Evolutionary conservation across 2,888 invertebrate genomes (phyloP).

Genomic region (Volucella bombylans): DNA sequence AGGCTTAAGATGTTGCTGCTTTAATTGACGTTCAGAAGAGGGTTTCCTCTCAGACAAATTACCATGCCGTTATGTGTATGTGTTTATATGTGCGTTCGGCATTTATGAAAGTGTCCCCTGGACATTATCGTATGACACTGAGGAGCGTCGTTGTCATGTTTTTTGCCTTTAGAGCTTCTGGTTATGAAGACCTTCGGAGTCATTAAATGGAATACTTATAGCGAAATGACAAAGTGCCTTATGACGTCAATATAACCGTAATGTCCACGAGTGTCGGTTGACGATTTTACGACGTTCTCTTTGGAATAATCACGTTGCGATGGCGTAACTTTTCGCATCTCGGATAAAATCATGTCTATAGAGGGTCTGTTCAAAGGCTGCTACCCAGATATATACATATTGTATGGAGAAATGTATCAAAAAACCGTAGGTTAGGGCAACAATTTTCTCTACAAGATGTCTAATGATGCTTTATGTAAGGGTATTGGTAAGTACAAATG

Average conservation of each 20-base stretch:
- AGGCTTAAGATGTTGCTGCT: constrained; percentile 36
- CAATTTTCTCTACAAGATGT: too few relatives aligned
- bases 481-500: too few relatives aligned
- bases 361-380: too few relatives aligned
- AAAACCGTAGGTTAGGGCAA: too few relatives aligned
- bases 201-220: constrained; percentile 34
- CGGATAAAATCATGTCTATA: too few relatives aligned
- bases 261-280: not conserved
- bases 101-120: constrained; percentile 21
- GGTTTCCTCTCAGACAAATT: constrained; percentile 22
- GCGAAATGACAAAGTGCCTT: constrained; percentile 1
- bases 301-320: not conserved
- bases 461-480: too few relatives aligned
- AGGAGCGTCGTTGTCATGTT: constrained; percentile 33
- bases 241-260: constrained; percentile 17
- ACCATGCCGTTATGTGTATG: constrained; percentile 3
- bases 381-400: too few relatives aligned
- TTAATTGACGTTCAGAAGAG: constrained; percentile 30
- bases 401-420: too few relatives aligned
- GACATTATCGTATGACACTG: constrained; percentile 51
- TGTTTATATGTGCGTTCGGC: not conserved
- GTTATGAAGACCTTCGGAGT: constrained; percentile 45
- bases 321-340: not conserved
- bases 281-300: not conserved
- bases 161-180: constrained; percentile 6